Evolutionary conservation across 2,888 invertebrate species (phyloP).

Genomic region (Dryomyza anilis): DNA sequence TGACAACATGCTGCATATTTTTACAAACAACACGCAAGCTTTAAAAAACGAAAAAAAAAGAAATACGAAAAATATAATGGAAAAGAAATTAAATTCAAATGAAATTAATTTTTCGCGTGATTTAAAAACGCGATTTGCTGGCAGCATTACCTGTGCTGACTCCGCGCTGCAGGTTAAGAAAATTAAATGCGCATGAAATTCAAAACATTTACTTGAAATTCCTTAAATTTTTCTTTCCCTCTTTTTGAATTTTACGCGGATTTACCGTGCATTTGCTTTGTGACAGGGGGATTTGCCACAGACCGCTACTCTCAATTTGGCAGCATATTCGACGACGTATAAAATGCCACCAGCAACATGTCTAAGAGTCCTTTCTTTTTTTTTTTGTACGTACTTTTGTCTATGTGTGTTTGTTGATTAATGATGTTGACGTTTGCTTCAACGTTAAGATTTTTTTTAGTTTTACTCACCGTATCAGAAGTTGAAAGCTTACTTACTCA

Average conservation of each 20-base stretch:
- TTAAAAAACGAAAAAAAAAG: too few relatives aligned
- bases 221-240: background rate
- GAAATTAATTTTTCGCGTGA: conserved; percentile 2
- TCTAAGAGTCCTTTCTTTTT: background rate
- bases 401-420: too few relatives aligned
- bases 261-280: background rate
- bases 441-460: background rate
- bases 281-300: background rate
- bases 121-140: background rate
- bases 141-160: background rate
- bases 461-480: too few relatives aligned
- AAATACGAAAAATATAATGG: too few relatives aligned
- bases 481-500: too few relatives aligned
- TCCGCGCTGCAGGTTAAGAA: background rate
- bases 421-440: conserved; percentile 11
- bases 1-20: background rate
- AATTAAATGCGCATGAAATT: conserved; percentile 11
- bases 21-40: too few relatives aligned
- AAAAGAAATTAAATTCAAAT: too few relatives aligned
- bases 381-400: too few relatives aligned
- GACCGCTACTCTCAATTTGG: conserved; percentile 3
- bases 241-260: background rate
- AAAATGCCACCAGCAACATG: background rate
- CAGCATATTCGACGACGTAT: background rate
- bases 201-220: conserved; percentile 13